Evolutionary conservation across 1,140 invertebrate genomes (phyloP), one percentile per base, ranked within the genome.

Genomic region (Drosophila funebris): DNA sequence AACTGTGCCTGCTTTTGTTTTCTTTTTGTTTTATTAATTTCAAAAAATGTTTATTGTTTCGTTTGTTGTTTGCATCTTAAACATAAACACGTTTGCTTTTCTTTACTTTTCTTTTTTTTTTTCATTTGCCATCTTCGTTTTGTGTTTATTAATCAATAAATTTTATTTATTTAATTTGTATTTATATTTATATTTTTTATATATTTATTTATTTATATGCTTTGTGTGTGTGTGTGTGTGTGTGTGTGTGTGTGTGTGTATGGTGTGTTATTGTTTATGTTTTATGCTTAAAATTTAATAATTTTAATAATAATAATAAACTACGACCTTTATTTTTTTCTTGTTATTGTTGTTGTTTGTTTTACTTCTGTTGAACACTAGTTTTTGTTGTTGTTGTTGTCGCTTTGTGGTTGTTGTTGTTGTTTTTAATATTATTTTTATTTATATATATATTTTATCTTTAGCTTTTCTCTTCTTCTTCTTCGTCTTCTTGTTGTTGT

Each of bases 231-330:
- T 39, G 14, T 60, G 33, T 58, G 7, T 53, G 16, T 48, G 11
- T 48, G 44, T 48, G 16, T 37, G n/a, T 4, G 22, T 64, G 8
- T 52, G 31, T 44, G 8, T 56, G 39, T 58, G 20, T 33, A 39
- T 56, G 53, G 37, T 33, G 31, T 18, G 53, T 41, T 70, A 7
- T 52, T 48, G 5, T 52, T 60, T 67, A 11, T 46, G 58, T 68
- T 68, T 37, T 53, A 67, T 61, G 69, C 61, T 76, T 76, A 76
- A 76, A 76, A 50, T 62, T 29, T 76, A 76, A 57, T 76, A 72
- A 73, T 62, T 68, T 72, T 76, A 62, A 66, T 75, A 70, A 74
- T 73, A 67, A 76, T 76, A 76, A 76, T 76, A 76, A 76, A 76
- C 71, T 76, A 76, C 74, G 74, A 76, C 74, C 74, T n/a, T n/a